phyloP scores from a whole-genome alignment of 1,140 invertebrate genomes.

The Limonius californicus region DNA sequence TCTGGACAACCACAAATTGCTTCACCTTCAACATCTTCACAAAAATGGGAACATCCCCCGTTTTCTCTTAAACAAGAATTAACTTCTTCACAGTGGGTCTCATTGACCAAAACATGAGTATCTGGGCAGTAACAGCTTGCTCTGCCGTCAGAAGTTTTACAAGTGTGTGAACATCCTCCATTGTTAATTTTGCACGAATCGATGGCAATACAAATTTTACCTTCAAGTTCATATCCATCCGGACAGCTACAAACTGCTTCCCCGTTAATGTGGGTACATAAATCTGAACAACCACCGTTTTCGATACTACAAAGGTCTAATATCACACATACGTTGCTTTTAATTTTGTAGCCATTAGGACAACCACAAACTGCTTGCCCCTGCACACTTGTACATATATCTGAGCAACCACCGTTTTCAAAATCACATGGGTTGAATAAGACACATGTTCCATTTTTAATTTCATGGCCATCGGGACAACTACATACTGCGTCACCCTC shows the following conservation, averaged over 20 bases:
- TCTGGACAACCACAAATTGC: conserved; percentile 62
- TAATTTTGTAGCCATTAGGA: conserved; percentile 47
- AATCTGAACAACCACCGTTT: conserved; percentile 62
- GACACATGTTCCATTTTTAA: conserved; percentile 48
- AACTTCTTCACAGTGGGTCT: conserved; percentile 44
- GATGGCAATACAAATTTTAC: conserved; percentile 21
- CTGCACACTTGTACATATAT: conserved; percentile 48
- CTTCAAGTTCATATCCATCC: conserved; percentile 58
- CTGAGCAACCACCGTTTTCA: conserved; percentile 48
- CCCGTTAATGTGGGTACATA: conserved; percentile 24
- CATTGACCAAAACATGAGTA: background rate
- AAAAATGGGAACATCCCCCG: conserved; percentile 60
- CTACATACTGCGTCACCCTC: conserved; percentile 55
- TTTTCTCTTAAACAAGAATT: conserved; percentile 62
- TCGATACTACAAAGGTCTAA: conserved; percentile 43
- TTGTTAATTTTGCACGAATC: conserved; percentile 37
- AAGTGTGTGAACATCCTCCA: conserved; percentile 55
- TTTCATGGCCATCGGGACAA: conserved; percentile 49
- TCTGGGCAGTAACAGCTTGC: conserved; percentile 69
- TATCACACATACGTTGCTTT: conserved; percentile 51
- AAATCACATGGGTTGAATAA: conserved; percentile 50
- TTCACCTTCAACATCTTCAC: conserved; percentile 29
- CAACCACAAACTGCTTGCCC: conserved; percentile 54
- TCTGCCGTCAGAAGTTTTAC: conserved; percentile 49
- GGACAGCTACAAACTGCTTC: conserved; percentile 55